A percentile compares a stretch with the other conserved stretches of the same genome.
These are phyloP conservation scores for Dryobates pubescens DNA, from an alignment of 2,797 vertebrate species.

Conservation along the genomic window DNA sequence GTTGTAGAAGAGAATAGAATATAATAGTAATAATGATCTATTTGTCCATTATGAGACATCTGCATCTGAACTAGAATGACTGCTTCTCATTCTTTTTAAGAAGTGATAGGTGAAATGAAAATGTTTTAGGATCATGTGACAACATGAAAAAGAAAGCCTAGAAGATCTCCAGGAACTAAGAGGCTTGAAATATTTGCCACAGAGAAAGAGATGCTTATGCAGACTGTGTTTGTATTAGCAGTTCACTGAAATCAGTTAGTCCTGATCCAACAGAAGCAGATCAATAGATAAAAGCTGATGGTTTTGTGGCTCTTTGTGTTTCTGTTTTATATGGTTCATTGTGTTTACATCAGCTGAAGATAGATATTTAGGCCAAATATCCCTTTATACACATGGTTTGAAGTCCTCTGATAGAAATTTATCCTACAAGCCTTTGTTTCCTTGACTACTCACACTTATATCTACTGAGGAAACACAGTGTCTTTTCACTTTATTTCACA, in stretches of 20 bases:
- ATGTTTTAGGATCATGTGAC: background rate
- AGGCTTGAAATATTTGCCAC: background rate
- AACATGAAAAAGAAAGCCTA: background rate
- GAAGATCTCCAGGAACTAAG: background rate
- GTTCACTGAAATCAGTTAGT: background rate
- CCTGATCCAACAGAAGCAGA: background rate
- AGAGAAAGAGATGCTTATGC: background rate
- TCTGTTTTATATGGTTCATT: background rate
- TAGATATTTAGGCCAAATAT: background rate
- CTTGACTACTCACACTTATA: background rate
- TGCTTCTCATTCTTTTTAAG: background rate
- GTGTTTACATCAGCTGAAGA: background rate
- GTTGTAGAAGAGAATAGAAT: background rate
- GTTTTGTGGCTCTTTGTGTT: background rate
- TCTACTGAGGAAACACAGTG: background rate
- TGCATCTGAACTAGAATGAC: background rate
- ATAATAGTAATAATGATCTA: background rate
- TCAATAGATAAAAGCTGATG: accelerated
- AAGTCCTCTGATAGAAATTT: background rate
- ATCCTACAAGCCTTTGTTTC: background rate
- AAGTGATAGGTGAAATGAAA: background rate
- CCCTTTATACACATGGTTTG: background rate
- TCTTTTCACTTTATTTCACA: background rate
- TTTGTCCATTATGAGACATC: background rate
- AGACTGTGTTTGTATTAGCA: background rate